A percentile compares a stretch with the other conserved stretches of the same genome.
Evolutionary conservation across 2,113 vertebrate genomes (phyloP).

Genomic region (Calypte anna): DNA sequence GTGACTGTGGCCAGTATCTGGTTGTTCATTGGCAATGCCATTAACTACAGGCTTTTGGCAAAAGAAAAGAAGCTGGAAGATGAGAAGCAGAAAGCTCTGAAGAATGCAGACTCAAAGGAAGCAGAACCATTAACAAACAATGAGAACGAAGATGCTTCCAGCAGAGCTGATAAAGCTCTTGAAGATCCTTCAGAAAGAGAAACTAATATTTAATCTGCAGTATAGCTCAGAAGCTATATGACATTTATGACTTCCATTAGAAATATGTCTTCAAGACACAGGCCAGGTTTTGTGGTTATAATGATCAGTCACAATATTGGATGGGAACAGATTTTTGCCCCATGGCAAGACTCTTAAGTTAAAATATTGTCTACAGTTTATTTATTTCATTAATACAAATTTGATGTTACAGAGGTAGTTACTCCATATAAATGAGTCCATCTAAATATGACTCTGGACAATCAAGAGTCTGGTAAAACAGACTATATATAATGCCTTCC

Average conservation of each 20-base stretch:
- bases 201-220: slow-evolving; percentile 88
- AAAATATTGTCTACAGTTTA: neutral
- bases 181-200: slow-evolving; percentile 85
- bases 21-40: slow-evolving; percentile 93
- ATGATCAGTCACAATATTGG: slow-evolving; percentile 41
- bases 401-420: neutral
- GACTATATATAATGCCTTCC: slow-evolving; percentile 16
- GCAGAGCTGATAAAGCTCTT: slow-evolving; percentile 54
- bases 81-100: slow-evolving; percentile 73
- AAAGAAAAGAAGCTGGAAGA: slow-evolving; percentile 83
- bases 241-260: slow-evolving; percentile 59
- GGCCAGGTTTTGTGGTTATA: slow-evolving; percentile 54
- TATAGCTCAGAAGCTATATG: slow-evolving; percentile 8
- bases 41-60: slow-evolving; percentile 92
- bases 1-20: slow-evolving; percentile 89
- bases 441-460: neutral
- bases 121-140: slow-evolving; percentile 73
- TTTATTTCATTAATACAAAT: slow-evolving; percentile 43
- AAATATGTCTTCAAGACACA: slow-evolving; percentile 51
- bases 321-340: slow-evolving; percentile 51
- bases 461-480: neutral
- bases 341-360: neutral
- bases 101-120: slow-evolving; percentile 66
- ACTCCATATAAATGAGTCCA: neutral
- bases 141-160: slow-evolving; percentile 62